Conservation (phyloP, 2,797 vertebrate genomes). For the Vireo griseus region DNA sequence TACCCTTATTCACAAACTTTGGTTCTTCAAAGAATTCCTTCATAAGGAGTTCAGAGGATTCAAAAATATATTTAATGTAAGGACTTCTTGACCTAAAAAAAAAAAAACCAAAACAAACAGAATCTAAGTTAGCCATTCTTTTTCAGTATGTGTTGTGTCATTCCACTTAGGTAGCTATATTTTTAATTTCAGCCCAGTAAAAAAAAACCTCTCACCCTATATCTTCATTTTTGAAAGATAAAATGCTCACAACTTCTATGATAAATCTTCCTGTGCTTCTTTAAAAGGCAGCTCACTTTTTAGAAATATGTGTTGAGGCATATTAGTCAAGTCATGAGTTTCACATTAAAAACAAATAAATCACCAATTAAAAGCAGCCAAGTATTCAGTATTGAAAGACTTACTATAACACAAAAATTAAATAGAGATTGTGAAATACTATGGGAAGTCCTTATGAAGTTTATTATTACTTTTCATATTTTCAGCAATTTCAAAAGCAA, state of each 20-base stretch:
- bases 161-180: background rate
- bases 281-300: background rate
- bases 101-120: background rate
- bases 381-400: background rate
- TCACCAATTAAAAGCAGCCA: background rate
- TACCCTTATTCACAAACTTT: background rate
- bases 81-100: background rate
- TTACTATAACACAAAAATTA: background rate
- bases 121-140: background rate
- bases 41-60: background rate
- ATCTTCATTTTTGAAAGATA: background rate
- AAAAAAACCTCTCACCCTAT: accelerated
- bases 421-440: background rate
- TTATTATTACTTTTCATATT: slow-evolving; percentile 41
- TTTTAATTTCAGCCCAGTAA: background rate
- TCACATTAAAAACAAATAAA: slow-evolving; percentile 17
- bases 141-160: background rate
- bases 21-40: background rate
- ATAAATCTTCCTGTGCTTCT: background rate
- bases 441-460: background rate
- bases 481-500: slow-evolving; percentile 14
- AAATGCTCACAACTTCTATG: background rate
- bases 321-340: background rate
- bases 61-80: background rate
- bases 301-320: background rate